phyloP scores from a whole-genome alignment of 2,797 vertebrate species.

The Geotrypetes seraphini region DNA sequence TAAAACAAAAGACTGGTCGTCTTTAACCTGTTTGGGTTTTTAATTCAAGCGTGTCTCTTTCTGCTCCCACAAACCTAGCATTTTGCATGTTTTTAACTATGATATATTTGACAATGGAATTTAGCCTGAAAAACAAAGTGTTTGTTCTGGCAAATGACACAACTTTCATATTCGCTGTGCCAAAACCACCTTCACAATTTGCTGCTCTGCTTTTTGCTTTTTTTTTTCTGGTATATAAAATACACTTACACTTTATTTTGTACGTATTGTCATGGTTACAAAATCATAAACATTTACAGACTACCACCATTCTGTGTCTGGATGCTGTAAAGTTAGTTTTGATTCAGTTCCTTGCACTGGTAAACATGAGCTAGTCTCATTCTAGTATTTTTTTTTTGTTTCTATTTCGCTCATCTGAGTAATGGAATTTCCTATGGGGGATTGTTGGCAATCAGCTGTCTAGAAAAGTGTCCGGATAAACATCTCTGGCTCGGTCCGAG shows the following conservation, averaged over 20 bases:
- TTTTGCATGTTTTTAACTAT: conserved; percentile 8
- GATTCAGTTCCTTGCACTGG: no score
- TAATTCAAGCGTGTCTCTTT: not conserved
- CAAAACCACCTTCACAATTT: not conserved
- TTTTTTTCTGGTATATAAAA: conserved; percentile 1
- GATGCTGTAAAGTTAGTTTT: no score
- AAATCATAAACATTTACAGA: conserved; percentile 1
- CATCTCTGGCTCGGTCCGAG: no score
- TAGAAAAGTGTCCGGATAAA: conserved; percentile 17
- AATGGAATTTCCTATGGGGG: conserved; percentile 11
- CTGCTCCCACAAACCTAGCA: conserved; percentile 9
- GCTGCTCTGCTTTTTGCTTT: conserved; percentile 4
- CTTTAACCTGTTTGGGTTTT: conserved; percentile 3
- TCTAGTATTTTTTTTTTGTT: no score
- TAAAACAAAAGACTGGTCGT: conserved; percentile 1
- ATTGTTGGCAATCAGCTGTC: conserved; percentile 18
- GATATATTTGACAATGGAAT: not conserved
- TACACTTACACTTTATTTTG: conserved; percentile 6
- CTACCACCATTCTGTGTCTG: no score
- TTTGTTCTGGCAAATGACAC: not conserved
- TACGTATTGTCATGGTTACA: not conserved
- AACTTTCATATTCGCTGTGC: not conserved
- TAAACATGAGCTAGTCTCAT: no score
- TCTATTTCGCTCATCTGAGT: no score
- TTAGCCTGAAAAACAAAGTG: conserved; percentile 15